These are phyloP conservation scores for Drosophila seguyi DNA, from an alignment of 1,140 invertebrate genomes.

Conservation along the genomic window DNA sequence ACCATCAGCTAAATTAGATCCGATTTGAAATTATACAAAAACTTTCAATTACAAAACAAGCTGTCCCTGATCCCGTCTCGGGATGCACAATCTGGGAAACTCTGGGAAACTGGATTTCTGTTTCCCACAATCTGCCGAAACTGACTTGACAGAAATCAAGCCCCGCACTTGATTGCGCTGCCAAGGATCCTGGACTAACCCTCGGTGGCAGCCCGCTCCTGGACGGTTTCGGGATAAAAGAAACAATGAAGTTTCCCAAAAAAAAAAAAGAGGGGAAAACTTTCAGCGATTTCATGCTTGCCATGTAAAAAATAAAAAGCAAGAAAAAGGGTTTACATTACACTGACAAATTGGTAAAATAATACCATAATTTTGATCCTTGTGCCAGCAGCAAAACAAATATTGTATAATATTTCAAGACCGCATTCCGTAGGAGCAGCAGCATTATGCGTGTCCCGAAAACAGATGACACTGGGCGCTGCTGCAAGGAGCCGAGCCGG, in stretches of 20 bases:
- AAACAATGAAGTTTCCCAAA: conserved; percentile 38
- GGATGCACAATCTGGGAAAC: conserved; percentile 31
- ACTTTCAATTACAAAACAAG: conserved; percentile 52
- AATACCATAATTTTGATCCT: conserved; percentile 77
- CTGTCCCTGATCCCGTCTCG: conserved; percentile 20
- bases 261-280: conserved; percentile 28
- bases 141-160: conserved; percentile 78
- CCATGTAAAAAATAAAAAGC: conserved; percentile 33
- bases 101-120: conserved; percentile 39
- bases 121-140: conserved; percentile 39
- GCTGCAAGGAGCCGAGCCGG: conserved; percentile 20
- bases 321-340: conserved; percentile 62
- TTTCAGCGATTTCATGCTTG: conserved; percentile 66
- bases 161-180: conserved; percentile 62
- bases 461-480: conserved; percentile 53
- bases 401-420: conserved; percentile 76
- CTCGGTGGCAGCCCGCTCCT: conserved; percentile 17
- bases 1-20: conserved; percentile 47
- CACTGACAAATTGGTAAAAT: conserved; percentile 80
- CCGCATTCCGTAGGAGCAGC: conserved; percentile 13
- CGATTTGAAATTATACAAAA: conserved; percentile 46
- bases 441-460: conserved; percentile 38
- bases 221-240: conserved; percentile 42
- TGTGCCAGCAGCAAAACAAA: conserved; percentile 69
- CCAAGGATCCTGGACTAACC: conserved; percentile 28